Evolutionary conservation across 2,797 vertebrate species (phyloP).

Genomic region (Ceryle rudis): DNA sequence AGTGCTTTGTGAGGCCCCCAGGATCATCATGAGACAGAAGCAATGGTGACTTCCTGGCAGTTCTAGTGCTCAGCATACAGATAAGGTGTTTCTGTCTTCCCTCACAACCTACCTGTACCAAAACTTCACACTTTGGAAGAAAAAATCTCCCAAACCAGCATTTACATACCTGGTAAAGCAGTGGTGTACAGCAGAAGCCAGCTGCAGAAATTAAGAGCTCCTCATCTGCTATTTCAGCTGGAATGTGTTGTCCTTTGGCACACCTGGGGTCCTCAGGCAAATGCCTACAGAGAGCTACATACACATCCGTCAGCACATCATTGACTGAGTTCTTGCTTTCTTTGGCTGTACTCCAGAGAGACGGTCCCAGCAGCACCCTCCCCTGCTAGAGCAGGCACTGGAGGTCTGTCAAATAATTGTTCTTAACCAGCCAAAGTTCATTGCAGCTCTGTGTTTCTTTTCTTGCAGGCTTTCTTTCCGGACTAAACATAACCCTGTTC

Average conservation of each 20-base stretch:
- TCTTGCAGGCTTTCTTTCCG: background rate
- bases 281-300: background rate
- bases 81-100: background rate
- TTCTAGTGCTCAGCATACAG: background rate
- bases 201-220: background rate
- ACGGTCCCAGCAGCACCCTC: background rate
- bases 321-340: background rate
- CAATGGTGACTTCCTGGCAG: background rate
- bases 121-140: background rate
- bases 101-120: background rate
- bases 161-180: background rate
- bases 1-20: accelerated
- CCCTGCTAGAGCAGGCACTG: accelerated
- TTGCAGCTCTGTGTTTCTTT: background rate
- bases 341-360: background rate
- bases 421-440: background rate
- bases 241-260: background rate
- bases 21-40: background rate
- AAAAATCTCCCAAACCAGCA: background rate
- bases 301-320: background rate
- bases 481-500: background rate
- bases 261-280: background rate
- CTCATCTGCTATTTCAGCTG: background rate
- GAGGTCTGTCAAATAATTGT: background rate
- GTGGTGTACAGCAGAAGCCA: background rate